Conservation (phyloP, 30 jellyfish, hydroid and myxozoan genomes). For the Cassiopea andromeda region DNA sequence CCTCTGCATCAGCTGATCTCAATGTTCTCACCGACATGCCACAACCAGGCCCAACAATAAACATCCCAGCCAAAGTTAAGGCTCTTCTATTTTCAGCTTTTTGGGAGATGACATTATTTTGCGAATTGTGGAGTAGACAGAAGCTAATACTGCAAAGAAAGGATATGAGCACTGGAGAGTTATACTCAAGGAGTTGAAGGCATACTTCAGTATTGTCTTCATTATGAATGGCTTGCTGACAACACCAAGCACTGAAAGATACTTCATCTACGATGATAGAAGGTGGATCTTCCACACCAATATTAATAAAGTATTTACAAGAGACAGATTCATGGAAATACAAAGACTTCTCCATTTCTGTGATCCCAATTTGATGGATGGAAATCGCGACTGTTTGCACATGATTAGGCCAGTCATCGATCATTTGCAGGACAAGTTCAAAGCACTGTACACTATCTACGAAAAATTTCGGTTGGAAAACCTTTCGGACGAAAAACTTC, state of each 20-base stretch:
- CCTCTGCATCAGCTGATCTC: conserved; percentile 43
- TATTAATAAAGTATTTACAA: conserved; percentile 7
- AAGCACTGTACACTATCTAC: not conserved
- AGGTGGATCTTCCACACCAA: conserved; percentile 17
- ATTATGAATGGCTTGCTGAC: conserved; percentile 14
- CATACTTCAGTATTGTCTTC: conserved; percentile 49
- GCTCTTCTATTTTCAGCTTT: conserved; percentile 25
- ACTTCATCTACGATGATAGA: not conserved
- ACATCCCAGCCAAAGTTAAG: conserved; percentile 7
- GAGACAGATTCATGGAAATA: conserved; percentile 64
- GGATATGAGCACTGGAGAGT: conserved; percentile 34
- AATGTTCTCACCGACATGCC: conserved; percentile 6
- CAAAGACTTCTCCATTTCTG: conserved; percentile 43
- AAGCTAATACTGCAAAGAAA: conserved; percentile 8
- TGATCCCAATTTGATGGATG: conserved; percentile 32
- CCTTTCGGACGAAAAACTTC: too few relatives aligned
- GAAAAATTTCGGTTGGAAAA: too few relatives aligned
- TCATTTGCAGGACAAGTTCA: conserved; percentile 66
- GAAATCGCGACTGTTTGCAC: conserved; percentile 38
- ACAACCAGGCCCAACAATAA: conserved; percentile 21
- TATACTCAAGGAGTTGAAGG: conserved; percentile 32
- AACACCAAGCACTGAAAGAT: conserved; percentile 24
- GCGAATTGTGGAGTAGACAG: conserved; percentile 26
- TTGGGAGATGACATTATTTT: conserved; percentile 26
- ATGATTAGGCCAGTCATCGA: conserved; percentile 69